phyloP scores from a whole-genome alignment of 2,797 vertebrate species.

The Falco berigora region DNA sequence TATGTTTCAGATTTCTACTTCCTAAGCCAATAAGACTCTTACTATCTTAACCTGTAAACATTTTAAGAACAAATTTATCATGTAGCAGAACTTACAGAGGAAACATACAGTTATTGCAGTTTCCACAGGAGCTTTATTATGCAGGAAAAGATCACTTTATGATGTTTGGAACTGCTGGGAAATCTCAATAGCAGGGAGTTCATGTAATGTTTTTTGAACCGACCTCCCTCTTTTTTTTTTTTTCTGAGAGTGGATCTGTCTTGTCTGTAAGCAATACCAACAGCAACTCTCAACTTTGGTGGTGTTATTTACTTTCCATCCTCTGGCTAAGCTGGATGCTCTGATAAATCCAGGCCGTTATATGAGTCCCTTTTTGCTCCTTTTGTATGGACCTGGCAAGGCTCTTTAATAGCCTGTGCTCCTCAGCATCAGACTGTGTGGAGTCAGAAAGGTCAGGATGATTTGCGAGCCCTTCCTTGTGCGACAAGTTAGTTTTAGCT shows the following conservation, averaged over 20 bases:
- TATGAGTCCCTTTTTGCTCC: neutral
- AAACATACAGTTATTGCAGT: neutral
- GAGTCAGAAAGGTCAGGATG: slow-evolving; percentile 57
- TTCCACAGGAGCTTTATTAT: neutral
- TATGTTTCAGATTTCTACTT: neutral
- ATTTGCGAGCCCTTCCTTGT: slow-evolving; percentile 60
- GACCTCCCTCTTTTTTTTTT: neutral
- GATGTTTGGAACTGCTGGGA: neutral
- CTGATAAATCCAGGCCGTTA: neutral
- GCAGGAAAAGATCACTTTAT: neutral
- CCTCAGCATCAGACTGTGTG: neutral
- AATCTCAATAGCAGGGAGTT: neutral
- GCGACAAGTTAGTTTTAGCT: slow-evolving; percentile 45
- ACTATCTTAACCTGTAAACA: neutral
- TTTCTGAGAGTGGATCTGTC: too few species aligned
- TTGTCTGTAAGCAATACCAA: neutral
- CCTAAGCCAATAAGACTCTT: neutral
- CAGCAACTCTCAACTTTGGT: neutral
- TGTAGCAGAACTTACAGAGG: neutral
- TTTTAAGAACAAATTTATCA: neutral
- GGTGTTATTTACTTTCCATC: neutral
- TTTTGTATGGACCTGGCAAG: neutral
- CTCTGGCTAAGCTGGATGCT: neutral
- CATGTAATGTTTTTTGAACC: neutral
- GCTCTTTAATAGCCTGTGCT: neutral